Percentiles rank a stretch among this genome's conserved stretches.
phyloP scores from a whole-genome alignment of 2,888 invertebrate species.

The Glyphotaelius pellucidus region DNA sequence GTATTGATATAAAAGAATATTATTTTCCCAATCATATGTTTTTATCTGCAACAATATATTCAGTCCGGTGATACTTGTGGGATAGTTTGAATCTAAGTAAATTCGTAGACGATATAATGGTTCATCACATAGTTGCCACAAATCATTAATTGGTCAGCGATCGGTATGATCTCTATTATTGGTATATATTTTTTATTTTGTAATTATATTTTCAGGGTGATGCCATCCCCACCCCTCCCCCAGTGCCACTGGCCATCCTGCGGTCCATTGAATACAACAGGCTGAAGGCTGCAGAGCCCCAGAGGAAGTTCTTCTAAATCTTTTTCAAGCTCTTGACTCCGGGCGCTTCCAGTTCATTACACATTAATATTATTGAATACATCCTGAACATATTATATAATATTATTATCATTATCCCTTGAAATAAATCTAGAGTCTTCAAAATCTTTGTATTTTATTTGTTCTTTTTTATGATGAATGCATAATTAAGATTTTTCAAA shows the following conservation, averaged over 20 bases:
- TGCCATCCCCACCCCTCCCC: constrained; percentile 66
- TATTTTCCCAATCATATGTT: no score
- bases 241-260: constrained; percentile 58
- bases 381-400: not conserved
- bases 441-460: not conserved
- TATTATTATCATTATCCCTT: not conserved
- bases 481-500: no score
- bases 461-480: not conserved
- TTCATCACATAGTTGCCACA: no score
- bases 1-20: no score
- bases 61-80: no score
- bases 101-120: no score
- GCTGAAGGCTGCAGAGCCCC: constrained; percentile 49
- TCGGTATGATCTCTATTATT: not conserved
- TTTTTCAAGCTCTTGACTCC: not conserved
- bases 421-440: not conserved
- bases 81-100: no score
- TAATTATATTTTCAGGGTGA: constrained; percentile 70
- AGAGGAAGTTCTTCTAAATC: constrained; percentile 48
- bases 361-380: not conserved
- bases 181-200: not conserved
- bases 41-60: no score
- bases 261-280: constrained; percentile 63
- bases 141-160: no score
- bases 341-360: not conserved